Evolutionary conservation across 2,888 invertebrate species (phyloP).

Genomic region (Drosophila infuscata): DNA sequence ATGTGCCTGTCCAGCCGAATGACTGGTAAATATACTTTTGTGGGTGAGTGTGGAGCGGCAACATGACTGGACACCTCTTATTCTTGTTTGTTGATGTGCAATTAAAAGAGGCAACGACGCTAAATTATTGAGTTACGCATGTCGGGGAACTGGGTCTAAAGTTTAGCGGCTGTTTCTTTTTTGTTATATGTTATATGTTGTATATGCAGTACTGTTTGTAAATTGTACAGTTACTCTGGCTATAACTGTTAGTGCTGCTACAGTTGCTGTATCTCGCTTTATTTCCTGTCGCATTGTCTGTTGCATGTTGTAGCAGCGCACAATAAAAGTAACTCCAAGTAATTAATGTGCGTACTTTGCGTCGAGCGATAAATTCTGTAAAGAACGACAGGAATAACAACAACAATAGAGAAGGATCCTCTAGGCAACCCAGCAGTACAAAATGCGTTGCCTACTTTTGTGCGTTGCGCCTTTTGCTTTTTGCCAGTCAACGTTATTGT

Average conservation of each 20-base stretch:
- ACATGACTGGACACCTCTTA: conserved; percentile 19
- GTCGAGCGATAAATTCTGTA: conserved; percentile 74
- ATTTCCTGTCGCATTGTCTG: conserved; percentile 79
- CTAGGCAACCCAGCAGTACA: conserved; percentile 37
- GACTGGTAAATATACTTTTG: conserved; percentile 4
- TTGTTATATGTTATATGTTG: conserved; percentile 22
- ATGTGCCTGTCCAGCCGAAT: conserved; percentile 29
- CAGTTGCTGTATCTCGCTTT: conserved; percentile 59
- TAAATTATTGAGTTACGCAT: conserved; percentile 72
- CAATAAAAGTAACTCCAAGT: conserved; percentile 81
- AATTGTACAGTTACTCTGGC: conserved; percentile 4
- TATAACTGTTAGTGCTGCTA: conserved; percentile 25
- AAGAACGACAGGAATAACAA: conserved; percentile 30
- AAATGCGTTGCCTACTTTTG: conserved; percentile 68
- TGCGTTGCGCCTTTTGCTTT: conserved; percentile 43
- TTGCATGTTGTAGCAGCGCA: conserved; percentile 66
- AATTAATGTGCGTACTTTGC: conserved; percentile 81
- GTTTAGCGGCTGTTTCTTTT: conserved; percentile 32
- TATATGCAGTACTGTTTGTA: background rate
- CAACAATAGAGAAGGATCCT: conserved; percentile 41
- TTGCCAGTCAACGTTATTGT: conserved; percentile 22
- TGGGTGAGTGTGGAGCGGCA: conserved; percentile 3
- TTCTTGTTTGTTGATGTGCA: conserved; percentile 39
- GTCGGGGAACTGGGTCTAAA: conserved; percentile 24
- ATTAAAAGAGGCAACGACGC: conserved; percentile 59